phyloP scores from a whole-genome alignment of 2,888 invertebrate genomes.

The Lasioglossum villosulum region DNA sequence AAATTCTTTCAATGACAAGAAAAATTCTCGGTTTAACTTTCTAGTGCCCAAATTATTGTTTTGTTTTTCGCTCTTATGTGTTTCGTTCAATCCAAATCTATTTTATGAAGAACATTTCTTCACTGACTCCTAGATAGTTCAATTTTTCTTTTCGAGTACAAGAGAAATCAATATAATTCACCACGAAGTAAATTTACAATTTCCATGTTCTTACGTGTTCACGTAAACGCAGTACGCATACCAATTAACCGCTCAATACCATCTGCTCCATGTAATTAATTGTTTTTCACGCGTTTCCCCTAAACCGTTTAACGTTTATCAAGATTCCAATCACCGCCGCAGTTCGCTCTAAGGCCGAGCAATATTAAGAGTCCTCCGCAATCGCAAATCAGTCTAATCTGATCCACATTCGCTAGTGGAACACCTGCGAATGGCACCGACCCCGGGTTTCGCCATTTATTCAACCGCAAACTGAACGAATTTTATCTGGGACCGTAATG shows the following conservation, averaged over 20 bases:
- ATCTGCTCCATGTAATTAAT: neutral
- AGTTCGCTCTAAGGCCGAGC: neutral
- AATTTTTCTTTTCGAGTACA: neutral
- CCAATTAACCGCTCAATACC: slow-evolving; percentile 1
- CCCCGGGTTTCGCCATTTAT: neutral
- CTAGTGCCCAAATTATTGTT: no score
- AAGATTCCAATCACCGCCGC: slow-evolving; percentile 2
- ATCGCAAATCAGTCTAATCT: slow-evolving; percentile 37
- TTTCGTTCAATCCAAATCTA: neutral
- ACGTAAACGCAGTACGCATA: neutral
- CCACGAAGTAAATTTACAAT: neutral
- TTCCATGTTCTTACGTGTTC: neutral
- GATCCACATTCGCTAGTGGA: slow-evolving; percentile 28
- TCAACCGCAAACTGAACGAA: neutral
- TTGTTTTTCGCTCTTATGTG: no score
- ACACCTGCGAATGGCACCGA: slow-evolving; percentile 17
- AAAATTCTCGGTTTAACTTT: no score
- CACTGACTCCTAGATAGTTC: neutral
- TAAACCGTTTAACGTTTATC: slow-evolving; percentile 7
- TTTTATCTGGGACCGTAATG: slow-evolving; percentile 31
- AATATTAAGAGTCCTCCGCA: slow-evolving; percentile 13
- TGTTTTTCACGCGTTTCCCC: slow-evolving; percentile 5
- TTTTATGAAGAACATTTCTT: neutral
- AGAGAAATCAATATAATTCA: neutral
- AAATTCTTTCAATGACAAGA: no score